Conservation (phyloP, 1,140 invertebrate genomes). For the Melanaphis sacchari region DNA sequence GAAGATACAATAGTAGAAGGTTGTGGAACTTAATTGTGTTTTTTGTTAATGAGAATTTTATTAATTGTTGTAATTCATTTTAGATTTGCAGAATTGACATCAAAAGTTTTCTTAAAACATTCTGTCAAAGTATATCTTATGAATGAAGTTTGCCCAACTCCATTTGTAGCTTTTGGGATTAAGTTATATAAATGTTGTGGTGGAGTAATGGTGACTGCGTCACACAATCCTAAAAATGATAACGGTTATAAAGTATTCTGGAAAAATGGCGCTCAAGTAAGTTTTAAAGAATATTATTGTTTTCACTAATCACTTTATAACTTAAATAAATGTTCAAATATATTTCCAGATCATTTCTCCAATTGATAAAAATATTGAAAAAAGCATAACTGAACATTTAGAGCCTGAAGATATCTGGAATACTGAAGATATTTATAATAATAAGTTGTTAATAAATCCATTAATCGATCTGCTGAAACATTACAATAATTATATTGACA, state of each 20-base stretch:
- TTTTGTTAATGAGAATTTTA: neutral
- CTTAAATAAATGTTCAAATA: neutral
- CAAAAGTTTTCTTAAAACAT: constrained; percentile 80
- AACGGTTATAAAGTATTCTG: constrained; percentile 99
- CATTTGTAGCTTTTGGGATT: constrained; percentile 89
- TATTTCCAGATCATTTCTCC: constrained; percentile 84
- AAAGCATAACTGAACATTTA: constrained; percentile 79
- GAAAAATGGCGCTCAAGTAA: constrained; percentile 85
- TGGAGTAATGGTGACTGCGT: constrained; percentile 97
- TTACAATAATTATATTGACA: neutral
- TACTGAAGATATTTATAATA: constrained; percentile 60
- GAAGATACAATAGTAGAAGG: constrained; percentile 90
- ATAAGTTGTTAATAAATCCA: constrained; percentile 67
- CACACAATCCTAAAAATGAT: constrained; percentile 98
- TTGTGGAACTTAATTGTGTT: constrained; percentile 62
- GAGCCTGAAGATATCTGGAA: constrained; percentile 77
- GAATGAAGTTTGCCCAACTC: constrained; percentile 85
- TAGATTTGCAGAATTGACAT: constrained; percentile 91
- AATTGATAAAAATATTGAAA: constrained; percentile 87
- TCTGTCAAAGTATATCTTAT: constrained; percentile 86
- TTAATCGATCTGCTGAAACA: constrained; percentile 66
- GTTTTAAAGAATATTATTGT: constrained; percentile 17
- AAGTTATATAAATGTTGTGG: constrained; percentile 73
- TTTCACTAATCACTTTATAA: neutral
- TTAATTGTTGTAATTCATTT: constrained; percentile 58